Conservation (phyloP, 1,140 invertebrate genomes). For the Bombus picipes region DNA sequence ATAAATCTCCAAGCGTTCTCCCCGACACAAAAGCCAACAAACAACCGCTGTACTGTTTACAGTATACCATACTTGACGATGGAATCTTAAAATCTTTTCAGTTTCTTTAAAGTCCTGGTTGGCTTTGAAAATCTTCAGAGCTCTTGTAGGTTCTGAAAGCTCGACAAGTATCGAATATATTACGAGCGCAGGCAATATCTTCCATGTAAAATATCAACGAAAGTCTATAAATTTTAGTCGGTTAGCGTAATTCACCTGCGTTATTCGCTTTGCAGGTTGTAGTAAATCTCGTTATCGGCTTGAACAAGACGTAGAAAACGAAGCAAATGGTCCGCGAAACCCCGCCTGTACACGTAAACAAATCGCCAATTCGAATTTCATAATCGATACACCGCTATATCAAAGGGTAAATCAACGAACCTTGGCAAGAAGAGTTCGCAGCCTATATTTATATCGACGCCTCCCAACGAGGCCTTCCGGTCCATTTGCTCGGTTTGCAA, state of each 20-base stretch:
- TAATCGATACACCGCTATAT: not conserved
- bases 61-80: not conserved
- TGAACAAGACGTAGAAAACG: no score
- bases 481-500: constrained; percentile 82
- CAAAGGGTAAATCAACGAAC: no score
- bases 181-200: no score
- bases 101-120: not conserved
- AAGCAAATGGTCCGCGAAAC: no score
- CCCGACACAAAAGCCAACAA: not conserved
- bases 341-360: not conserved
- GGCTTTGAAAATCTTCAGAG: not conserved
- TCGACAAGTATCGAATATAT: no score
- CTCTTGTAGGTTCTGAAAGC: no score
- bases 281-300: no score
- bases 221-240: no score
- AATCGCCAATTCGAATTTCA: constrained; percentile 24
- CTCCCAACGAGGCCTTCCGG: constrained; percentile 68
- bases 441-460: constrained; percentile 55
- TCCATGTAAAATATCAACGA: no score
- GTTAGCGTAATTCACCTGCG: no score
- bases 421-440: not conserved
- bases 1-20: constrained; percentile 8
- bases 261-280: no score
- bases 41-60: not conserved
- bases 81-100: not conserved